Conservation (phyloP, 2,113 vertebrate species). For the Daboia siamensis region DNA sequence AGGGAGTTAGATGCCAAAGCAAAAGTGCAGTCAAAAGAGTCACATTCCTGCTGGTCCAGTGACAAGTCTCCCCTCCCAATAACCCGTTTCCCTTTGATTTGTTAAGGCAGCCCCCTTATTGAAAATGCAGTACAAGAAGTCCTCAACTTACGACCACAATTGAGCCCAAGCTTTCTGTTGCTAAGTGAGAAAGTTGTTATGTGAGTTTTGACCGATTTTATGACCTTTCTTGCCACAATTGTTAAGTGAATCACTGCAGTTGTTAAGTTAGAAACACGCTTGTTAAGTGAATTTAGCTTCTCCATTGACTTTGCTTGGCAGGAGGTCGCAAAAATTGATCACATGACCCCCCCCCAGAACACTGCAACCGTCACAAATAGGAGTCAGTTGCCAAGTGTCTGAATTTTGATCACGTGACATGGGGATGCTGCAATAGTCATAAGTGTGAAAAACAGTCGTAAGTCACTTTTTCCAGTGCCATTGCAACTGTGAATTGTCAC, state of each 20-base stretch:
- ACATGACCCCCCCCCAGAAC: background rate
- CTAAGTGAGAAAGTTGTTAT: background rate
- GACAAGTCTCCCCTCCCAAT: background rate
- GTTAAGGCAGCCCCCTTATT: background rate
- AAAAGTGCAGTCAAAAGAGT: slow-evolving; percentile 13
- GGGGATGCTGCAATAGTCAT: background rate
- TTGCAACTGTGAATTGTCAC: background rate
- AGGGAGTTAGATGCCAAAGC: background rate
- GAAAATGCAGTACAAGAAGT: background rate
- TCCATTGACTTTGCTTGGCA: background rate
- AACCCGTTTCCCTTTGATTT: background rate
- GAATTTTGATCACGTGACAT: background rate
- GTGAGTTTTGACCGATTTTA: background rate
- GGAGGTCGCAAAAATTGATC: background rate
- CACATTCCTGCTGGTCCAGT: no score
- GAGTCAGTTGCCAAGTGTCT: background rate
- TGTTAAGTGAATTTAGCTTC: background rate
- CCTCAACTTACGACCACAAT: background rate
- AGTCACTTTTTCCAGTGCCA: background rate
- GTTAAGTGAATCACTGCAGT: background rate
- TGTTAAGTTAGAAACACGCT: background rate
- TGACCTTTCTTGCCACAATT: background rate
- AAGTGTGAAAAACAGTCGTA: background rate
- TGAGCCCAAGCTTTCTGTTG: background rate
- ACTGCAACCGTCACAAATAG: background rate